Evolutionary conservation across 2,797 vertebrate species (phyloP).

Genomic region (Rallus crepitans): DNA sequence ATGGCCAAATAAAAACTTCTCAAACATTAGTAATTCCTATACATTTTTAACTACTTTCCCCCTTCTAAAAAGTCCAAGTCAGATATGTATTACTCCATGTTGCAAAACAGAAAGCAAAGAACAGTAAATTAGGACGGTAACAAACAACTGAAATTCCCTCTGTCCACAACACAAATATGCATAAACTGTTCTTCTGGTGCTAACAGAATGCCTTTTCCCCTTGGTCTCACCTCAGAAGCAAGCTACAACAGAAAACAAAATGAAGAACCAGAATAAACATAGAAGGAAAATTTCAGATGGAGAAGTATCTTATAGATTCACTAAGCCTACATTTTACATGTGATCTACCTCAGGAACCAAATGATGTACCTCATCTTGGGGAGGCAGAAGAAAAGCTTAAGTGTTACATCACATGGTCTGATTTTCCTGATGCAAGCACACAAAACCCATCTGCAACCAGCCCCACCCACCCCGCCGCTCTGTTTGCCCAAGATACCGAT

Average conservation of each 20-base stretch:
- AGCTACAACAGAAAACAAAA: background rate
- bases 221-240: background rate
- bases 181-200: background rate
- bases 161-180: background rate
- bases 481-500: background rate
- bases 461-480: background rate
- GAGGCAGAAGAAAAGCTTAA: background rate
- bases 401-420: accelerated
- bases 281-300: background rate
- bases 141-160: background rate
- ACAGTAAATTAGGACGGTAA: background rate
- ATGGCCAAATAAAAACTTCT: background rate
- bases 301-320: background rate
- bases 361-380: accelerated
- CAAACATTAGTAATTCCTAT: background rate
- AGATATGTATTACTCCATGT: background rate
- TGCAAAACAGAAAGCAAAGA: background rate
- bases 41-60: background rate
- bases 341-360: background rate
- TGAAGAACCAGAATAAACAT: background rate
- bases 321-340: background rate
- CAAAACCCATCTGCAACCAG: background rate
- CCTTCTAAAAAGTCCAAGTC: background rate
- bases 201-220: background rate
- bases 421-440: background rate